Percentiles rank a stretch among this genome's conserved stretches.
phyloP scores from a whole-genome alignment of 2,797 vertebrate genomes.

The Peromyscus nudipes region DNA sequence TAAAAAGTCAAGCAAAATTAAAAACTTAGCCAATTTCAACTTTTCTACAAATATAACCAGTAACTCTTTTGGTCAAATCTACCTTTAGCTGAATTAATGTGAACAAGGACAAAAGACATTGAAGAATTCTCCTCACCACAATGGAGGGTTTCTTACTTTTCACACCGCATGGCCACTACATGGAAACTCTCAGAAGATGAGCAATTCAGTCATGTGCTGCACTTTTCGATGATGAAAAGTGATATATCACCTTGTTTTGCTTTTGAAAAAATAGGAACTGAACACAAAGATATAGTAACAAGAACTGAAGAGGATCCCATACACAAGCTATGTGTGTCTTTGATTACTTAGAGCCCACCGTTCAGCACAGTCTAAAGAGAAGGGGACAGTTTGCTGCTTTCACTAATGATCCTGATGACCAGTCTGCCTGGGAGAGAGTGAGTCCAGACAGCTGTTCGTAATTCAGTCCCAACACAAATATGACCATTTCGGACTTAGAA shows the following conservation, averaged over 20 bases:
- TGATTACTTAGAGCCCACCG: constrained; percentile 86
- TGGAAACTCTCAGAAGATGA: constrained; percentile 88
- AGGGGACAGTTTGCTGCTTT: constrained; percentile 82
- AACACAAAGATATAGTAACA: constrained; percentile 90
- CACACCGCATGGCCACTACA: constrained; percentile 85
- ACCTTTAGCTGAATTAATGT: constrained; percentile 80
- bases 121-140: constrained; percentile 87
- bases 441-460: constrained; percentile 80
- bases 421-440: constrained; percentile 80
- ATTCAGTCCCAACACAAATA: constrained; percentile 82
- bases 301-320: constrained; percentile 87
- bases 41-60: constrained; percentile 85
- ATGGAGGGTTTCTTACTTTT: constrained; percentile 86
- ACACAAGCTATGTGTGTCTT: constrained; percentile 85
- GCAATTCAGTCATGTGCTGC: constrained; percentile 87
- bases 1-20: constrained; percentile 89
- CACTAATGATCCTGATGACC: constrained; percentile 83
- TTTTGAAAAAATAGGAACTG: constrained; percentile 91
- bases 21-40: constrained; percentile 87
- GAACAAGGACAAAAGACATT: constrained; percentile 77
- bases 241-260: constrained; percentile 89
- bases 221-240: constrained; percentile 89
- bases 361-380: constrained; percentile 85
- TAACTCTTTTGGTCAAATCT: constrained; percentile 82
- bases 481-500: constrained; percentile 82